phyloP scores from a whole-genome alignment of 2,888 invertebrate species.

The Entomobrya proxima region DNA sequence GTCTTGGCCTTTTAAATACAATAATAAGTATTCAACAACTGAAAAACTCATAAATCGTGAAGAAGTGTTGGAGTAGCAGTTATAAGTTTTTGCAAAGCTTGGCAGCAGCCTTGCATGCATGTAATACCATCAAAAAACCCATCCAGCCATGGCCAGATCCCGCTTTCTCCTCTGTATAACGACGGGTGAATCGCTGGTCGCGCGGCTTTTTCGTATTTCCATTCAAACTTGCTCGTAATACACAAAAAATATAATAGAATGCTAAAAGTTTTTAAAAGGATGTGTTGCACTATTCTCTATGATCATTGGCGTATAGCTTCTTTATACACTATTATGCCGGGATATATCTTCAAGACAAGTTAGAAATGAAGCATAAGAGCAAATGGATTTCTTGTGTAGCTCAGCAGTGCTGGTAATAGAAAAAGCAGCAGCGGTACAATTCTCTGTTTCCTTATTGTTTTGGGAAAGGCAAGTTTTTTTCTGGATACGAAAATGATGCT shows the following conservation, averaged over 20 bases:
- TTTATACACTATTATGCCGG: neutral
- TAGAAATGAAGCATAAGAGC: conserved; percentile 18
- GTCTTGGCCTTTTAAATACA: conserved; percentile 32
- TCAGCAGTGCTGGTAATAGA: conserved; percentile 14
- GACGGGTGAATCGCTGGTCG: neutral
- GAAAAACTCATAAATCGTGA: conserved; percentile 62
- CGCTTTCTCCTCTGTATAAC: neutral
- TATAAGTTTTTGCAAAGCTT: conserved; percentile 45
- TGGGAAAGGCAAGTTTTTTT: conserved; percentile 30
- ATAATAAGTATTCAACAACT: conserved; percentile 59
- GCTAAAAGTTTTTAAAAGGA: conserved; percentile 40
- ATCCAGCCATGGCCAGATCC: conserved; percentile 14
- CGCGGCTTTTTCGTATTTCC: neutral
- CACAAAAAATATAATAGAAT: conserved; percentile 16
- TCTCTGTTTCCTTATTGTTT: neutral
- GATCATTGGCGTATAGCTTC: neutral
- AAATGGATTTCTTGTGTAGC: conserved; percentile 65
- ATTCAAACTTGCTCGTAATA: neutral
- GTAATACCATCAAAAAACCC: neutral
- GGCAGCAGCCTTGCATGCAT: neutral
- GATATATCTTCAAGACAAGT: neutral
- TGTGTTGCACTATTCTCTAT: conserved; percentile 7
- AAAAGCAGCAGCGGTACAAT: neutral
- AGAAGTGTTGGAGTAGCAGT: conserved; percentile 2
- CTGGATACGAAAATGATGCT: neutral